Conservation (phyloP, 2,113 vertebrate genomes). For the Forbesichthys papilliferus region DNA sequence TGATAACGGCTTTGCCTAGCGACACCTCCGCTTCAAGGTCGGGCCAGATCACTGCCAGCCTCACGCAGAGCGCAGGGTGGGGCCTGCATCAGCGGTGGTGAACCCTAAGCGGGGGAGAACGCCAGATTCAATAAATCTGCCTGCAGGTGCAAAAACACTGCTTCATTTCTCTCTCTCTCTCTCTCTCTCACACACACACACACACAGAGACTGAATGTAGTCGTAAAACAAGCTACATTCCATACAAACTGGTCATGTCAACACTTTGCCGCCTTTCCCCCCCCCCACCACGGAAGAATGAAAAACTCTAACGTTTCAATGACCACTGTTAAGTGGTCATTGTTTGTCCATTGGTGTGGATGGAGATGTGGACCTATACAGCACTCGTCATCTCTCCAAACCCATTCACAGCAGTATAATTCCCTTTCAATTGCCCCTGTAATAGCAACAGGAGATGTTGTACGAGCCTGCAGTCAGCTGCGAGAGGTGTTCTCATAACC, state of each 20-base stretch:
- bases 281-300: conserved; percentile 17
- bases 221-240: conserved; percentile 9
- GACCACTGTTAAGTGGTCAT: not conserved
- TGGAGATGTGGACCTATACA: conserved; percentile 16
- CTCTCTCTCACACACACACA: not conserved
- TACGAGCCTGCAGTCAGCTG: conserved; percentile 35
- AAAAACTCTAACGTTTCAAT: not conserved
- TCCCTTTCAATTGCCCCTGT: conserved; percentile 44
- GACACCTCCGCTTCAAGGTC: conserved; percentile 68
- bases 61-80: conserved; percentile 61
- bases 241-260: conserved; percentile 10
- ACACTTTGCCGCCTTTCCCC: conserved; percentile 12
- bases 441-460: conserved; percentile 37
- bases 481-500: conserved; percentile 52
- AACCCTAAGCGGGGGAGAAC: conserved; percentile 47
- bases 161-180: conserved; percentile 8
- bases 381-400: conserved; percentile 25
- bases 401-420: conserved; percentile 49
- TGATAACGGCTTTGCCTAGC: conserved; percentile 52
- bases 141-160: conserved; percentile 48
- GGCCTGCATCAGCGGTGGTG: conserved; percentile 37
- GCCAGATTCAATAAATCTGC: conserved; percentile 68
- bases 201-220: not conserved
- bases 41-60: conserved; percentile 51
- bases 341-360: conserved; percentile 11